Evolutionary conservation across 2,113 vertebrate genomes (phyloP), one percentile per base, ranked within the genome.

Genomic region (Anguilla rostrata): DNA sequence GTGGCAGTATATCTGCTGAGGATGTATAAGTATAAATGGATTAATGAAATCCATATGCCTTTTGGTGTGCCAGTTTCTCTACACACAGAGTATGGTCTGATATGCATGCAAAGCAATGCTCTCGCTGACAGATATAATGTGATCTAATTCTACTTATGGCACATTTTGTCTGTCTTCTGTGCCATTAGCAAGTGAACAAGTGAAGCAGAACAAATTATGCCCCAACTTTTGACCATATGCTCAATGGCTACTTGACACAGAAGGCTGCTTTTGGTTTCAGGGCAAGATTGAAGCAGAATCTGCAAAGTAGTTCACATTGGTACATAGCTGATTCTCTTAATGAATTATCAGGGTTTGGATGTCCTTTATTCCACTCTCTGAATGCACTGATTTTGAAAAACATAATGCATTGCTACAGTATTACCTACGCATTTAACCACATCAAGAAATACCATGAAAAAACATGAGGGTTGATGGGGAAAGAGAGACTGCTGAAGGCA

Each of bases 1-100:
- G 88, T 87, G 12, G 87, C 85, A 87, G 90, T 93, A 88, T 93
- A 90, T 87, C 88, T 46, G 90, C 87, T 82, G 88, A 78, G 40
- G 11, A 43, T 90, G 79, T 91, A 89, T 83, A 90, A 92, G 87
- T 34, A 88, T 93, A 91, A 93, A 93, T 84, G 79, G 4, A 80
- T 86, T 91, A 90, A 91, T 89, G 89, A 90, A 90, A 90, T 75
- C 92, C 81, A 43, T 83, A 40, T n/a, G 15, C 1, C 82, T 84
- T 78, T 85, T 39, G 40, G 26, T 83, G 57, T 15, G 71, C 71
- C 57, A 80, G 71, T 86, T 86, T 84, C 57, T 26, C 3, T 78
- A 75, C 46, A 49, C 66, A n/a, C 26, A 56, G n/a, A 29, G 16
- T 81, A 40, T 66, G 81, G 29, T 84, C 29, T 39, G 56, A 57